Percentiles rank a stretch among this genome's conserved stretches.
phyloP scores from a whole-genome alignment of 2,797 vertebrate genomes.

The Sebastiscus tertius region DNA sequence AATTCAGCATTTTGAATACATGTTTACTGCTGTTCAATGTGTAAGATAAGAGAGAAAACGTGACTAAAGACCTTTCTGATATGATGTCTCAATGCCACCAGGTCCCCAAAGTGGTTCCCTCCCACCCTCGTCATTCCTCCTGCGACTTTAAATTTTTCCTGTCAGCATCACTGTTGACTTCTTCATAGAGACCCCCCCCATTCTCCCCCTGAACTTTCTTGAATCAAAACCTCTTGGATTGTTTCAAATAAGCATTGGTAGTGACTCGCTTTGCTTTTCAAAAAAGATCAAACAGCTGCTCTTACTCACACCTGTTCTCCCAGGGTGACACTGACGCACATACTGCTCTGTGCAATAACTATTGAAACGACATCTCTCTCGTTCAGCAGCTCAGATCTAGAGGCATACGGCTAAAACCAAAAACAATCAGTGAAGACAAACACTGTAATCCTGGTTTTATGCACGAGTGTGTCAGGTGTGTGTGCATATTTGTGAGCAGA shows the following conservation, averaged over 20 bases:
- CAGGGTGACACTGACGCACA: slow-evolving; percentile 83
- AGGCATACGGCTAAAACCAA: slow-evolving; percentile 29
- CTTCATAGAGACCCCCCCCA: slow-evolving; percentile 32
- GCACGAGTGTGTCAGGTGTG: slow-evolving; percentile 43
- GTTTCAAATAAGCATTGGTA: slow-evolving; percentile 77
- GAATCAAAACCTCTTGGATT: slow-evolving; percentile 73
- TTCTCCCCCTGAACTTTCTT: slow-evolving; percentile 45
- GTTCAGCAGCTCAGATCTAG: slow-evolving; percentile 55
- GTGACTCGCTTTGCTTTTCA: slow-evolving; percentile 80
- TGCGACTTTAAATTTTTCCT: slow-evolving; percentile 34
- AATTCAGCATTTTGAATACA: background rate
- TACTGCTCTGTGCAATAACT: slow-evolving; percentile 71
- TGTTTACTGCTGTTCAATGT: background rate
- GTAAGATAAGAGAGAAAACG: background rate
- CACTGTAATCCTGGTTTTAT: slow-evolving; percentile 45
- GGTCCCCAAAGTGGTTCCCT: background rate
- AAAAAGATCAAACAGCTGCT: slow-evolving; percentile 85
- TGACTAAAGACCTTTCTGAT: background rate
- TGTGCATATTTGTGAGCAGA: slow-evolving; percentile 45
- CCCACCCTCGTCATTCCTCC: slow-evolving; percentile 6
- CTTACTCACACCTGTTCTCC: slow-evolving; percentile 86
- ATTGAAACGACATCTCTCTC: slow-evolving; percentile 71
- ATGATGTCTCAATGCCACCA: slow-evolving; percentile 1
- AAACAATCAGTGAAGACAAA: slow-evolving; percentile 60
- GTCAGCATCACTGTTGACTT: slow-evolving; percentile 51